Base-by-base conservation (phyloP, 2,113 vertebrate species). In the Agapornis roseicollis region DNA sequence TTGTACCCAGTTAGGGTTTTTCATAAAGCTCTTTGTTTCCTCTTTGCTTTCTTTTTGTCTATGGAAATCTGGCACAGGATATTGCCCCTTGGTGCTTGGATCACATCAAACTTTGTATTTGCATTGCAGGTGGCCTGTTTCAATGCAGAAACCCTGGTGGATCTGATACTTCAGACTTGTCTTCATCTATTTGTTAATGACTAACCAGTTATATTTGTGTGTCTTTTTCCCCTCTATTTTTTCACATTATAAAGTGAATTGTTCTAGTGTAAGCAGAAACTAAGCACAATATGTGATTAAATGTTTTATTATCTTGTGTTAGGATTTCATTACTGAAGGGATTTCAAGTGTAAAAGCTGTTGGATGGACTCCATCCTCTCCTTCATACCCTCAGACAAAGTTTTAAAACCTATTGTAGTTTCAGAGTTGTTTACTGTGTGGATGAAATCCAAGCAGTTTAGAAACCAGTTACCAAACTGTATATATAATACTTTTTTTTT, bases 161-260 rank as follows among this genome's bases (percentile, higher is more conserved):
- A 79, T 55, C 47, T 41, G 61, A 17, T 85, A 31, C 18, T 69
- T 84, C 24, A 52, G 27, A 22, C 22, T 65, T 71, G 17, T 53
- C 31, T 73, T 42, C 31, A 28, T 13, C 37, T 92, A 2, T 47
- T 76, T 49, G 1, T 53, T 79, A 0, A 1, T 3, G 0, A 23
- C 27, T 68, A 63, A 49, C 25, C 10, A 14, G 2, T 85, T 89
- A 41, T 11, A 63, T 52, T 82, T 78, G 4, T 35, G 13, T 72
- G 13, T 46, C 31, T 70, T 56, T 65, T 47, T 11, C 2, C 3
- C 1, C 1, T 63, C 15, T 46, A 1, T 79, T 87, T 85, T 52
- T 42, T 82, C 50, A 60, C 12, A 33, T 47, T 74, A 4, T 35
- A 52, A 71, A 31, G 24, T 42, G 53, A n/a, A 25, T 29, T 64